Evolutionary conservation across 2,113 vertebrate species (phyloP).

Genomic region (Cathartes aura): DNA sequence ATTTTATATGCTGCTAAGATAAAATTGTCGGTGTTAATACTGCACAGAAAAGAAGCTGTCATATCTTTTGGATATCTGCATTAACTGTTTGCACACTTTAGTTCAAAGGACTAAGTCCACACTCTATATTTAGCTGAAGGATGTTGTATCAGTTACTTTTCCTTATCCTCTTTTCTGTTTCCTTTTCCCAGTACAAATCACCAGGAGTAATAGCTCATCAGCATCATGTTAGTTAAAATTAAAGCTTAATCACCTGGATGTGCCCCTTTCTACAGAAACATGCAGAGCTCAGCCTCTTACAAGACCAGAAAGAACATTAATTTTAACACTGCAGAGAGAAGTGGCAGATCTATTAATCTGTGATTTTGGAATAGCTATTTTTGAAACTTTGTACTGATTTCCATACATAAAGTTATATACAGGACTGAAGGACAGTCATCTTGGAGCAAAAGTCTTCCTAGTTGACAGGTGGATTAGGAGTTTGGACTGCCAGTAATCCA

Average conservation of each 20-base stretch:
- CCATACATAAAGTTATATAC: not conserved
- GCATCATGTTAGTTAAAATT: not conserved
- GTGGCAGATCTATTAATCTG: not conserved
- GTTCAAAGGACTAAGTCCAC: not conserved
- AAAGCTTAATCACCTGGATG: not conserved
- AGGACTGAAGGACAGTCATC: not conserved
- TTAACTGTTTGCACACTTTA: not conserved
- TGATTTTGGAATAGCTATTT: not conserved
- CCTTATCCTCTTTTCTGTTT: not conserved
- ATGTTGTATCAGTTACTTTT: not conserved
- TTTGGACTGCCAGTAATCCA: not conserved
- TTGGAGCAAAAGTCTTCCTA: not conserved
- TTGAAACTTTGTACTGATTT: not conserved
- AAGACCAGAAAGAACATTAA: not conserved
- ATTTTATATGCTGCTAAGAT: not conserved
- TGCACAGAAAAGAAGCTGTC: not conserved
- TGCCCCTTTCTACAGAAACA: not conserved
- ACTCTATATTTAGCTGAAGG: not conserved
- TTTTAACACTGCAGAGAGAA: not conserved
- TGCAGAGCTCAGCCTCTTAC: not conserved
- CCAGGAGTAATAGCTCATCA: not conserved
- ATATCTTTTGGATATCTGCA: not conserved
- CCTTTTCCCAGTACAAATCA: not conserved
- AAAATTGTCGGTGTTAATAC: not conserved
- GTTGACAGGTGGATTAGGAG: not conserved